phyloP scores from a whole-genome alignment of 1,140 invertebrate genomes.

The Drosophila nikananu region DNA sequence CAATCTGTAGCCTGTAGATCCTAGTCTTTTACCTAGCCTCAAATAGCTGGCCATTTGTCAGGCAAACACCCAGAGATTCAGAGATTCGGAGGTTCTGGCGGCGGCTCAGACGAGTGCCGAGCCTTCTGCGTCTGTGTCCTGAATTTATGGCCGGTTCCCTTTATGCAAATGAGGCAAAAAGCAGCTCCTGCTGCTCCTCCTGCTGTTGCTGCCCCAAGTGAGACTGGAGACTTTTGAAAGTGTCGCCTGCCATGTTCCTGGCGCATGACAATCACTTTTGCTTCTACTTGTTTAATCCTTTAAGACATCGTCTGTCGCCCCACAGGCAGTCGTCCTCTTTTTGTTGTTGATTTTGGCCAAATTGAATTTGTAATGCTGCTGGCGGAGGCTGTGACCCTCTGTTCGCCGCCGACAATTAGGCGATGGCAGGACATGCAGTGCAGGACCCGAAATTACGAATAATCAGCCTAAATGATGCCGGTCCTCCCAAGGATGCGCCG shows the following conservation, averaged over 20 bases:
- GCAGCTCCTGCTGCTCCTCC: constrained; percentile 16
- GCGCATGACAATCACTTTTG: constrained; percentile 66
- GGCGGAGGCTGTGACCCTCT: constrained; percentile 3
- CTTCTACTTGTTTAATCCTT: constrained; percentile 68
- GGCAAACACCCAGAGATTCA: constrained; percentile 42
- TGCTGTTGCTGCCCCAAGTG: background rate
- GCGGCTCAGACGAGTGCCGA: constrained; percentile 26
- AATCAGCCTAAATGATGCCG: constrained; percentile 56
- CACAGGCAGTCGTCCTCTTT: constrained; percentile 29
- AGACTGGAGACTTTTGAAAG: constrained; percentile 12
- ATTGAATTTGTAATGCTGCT: constrained; percentile 67
- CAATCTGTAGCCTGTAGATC: constrained; percentile 15
- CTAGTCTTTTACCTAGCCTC: constrained; percentile 34
- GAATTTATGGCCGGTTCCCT: constrained; percentile 73
- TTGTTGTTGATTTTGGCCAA: constrained; percentile 40
- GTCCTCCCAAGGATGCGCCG: constrained; percentile 7
- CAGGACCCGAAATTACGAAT: constrained; percentile 36
- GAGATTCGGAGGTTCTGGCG: constrained; percentile 25
- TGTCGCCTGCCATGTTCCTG: constrained; percentile 56
- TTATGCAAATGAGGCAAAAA: constrained; percentile 76
- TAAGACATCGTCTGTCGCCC: constrained; percentile 54
- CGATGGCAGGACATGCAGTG: constrained; percentile 11
- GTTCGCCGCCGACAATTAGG: constrained; percentile 40
- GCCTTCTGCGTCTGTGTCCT: constrained; percentile 46
- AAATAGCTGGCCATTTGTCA: constrained; percentile 54